Evolutionary conservation across 1,140 invertebrate species (phyloP), one percentile per base, ranked within the genome.

Genomic region (Bactericera cockerelli): DNA sequence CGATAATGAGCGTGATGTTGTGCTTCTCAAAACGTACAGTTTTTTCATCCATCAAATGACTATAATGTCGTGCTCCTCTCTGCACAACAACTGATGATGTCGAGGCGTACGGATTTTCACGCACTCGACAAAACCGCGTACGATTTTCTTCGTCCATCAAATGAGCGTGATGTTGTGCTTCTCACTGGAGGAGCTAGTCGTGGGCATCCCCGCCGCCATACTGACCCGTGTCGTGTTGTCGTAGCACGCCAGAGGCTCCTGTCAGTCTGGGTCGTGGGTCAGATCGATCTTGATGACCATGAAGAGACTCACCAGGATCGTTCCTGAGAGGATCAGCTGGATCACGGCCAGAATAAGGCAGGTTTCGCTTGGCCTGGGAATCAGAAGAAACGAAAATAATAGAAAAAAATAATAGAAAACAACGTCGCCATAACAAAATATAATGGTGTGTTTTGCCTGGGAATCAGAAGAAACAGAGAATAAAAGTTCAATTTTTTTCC

Each of bases 251-350:
- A 57, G 53, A n/a, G 57, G 60, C 36, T 54, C 55, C 19, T 61
- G 60, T 61, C 60, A 61, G 55, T 61, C 60, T 0, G 60, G 60
- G 26, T 61, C 60, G 56, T 61, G 56, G 25, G 22, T 38, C 16
- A 39, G 57, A 26, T 61, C 60, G 36, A 61, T 26, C 55, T 56
- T 57, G 1, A 42, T 28, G 24, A 61, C 57, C 2, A 31, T 56
- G 11, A 26, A 55, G 6, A 61, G 36, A n/a, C 55, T 56, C 25
- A 57, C 49, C 16, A 61, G 39, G 0, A 61, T 16, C 11, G 53
- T 39, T 0, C 55, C 33, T 13, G 60, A 36, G 26, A 61, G 21
- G 16, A 49, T 54, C 16, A 57, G 13, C 36, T 61, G 60, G 1
- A 61, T 42, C 6, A 61, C 22, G 25, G 60, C 60, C 36, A 61